A percentile compares a stretch with the other conserved stretches of the same genome.
Evolutionary conservation across 1,140 invertebrate species (phyloP).

Genomic region (Drosophila melanogaster): Release_6_plus_ISO1_MT NT_033779.5:9549001-9549500

Average conservation of each 20-base stretch:
- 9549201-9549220: conserved; percentile 68
- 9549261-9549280: conserved; percentile 64
- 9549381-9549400: conserved; percentile 78
- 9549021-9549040: conserved; percentile 74
- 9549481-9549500: conserved; percentile 2
- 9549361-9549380: conserved; percentile 61
- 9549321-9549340: conserved; percentile 51
- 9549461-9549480: conserved; percentile 19
- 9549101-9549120: conserved; percentile 65
- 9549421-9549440: conserved; percentile 1
- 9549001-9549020: conserved; percentile 18
- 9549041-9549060: conserved; percentile 83
- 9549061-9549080: conserved; percentile 75
- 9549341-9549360: conserved; percentile 16
- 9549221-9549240: conserved; percentile 45
- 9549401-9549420: conserved; percentile 11
- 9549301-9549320: conserved; percentile 49
- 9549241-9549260: conserved; percentile 80
- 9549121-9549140: conserved; percentile 55
- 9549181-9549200: conserved; percentile 67
- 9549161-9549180: conserved; percentile 56
- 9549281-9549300: conserved; percentile 34
- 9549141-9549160: conserved; percentile 67
- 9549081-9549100: conserved; percentile 22
- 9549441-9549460: neutral